Evolutionary conservation across 2,113 vertebrate species (phyloP).

Genomic region (Meleagris gallopavo): DNA sequence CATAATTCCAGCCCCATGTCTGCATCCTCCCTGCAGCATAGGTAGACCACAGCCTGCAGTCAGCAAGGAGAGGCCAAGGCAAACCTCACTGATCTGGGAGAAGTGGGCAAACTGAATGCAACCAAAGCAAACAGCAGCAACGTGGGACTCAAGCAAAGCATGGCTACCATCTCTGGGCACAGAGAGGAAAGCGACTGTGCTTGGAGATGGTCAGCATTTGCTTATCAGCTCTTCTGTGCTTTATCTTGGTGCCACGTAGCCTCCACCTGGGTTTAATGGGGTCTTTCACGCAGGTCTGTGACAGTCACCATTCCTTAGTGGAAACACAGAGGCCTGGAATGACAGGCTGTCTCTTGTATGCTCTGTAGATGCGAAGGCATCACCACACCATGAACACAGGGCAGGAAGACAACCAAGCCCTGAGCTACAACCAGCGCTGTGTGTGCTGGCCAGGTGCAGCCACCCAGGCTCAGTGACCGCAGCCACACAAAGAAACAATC

Average conservation of each 20-base stretch:
- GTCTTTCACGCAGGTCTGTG: neutral
- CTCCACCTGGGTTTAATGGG: neutral
- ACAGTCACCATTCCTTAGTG: neutral
- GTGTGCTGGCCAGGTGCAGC: neutral
- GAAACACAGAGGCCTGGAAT: neutral
- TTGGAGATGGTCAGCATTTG: conserved; percentile 34
- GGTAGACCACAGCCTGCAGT: neutral
- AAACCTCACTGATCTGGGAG: neutral
- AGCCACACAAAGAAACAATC: neutral
- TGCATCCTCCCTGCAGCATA: neutral
- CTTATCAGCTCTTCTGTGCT: neutral
- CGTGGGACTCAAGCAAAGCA: neutral
- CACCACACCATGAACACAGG: rapidly evolving
- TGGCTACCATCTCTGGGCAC: neutral
- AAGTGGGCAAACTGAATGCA: neutral
- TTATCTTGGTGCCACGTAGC: conserved; percentile 39
- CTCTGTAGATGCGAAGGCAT: neutral
- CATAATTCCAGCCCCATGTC: neutral
- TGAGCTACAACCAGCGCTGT: neutral
- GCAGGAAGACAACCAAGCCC: neutral
- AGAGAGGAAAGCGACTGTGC: neutral
- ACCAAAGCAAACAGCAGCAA: neutral
- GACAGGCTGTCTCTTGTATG: neutral
- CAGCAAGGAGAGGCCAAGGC: neutral
- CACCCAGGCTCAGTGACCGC: neutral